Conservation (phyloP, 2,797 vertebrate species). For the Gallinago nigripennis region DNA sequence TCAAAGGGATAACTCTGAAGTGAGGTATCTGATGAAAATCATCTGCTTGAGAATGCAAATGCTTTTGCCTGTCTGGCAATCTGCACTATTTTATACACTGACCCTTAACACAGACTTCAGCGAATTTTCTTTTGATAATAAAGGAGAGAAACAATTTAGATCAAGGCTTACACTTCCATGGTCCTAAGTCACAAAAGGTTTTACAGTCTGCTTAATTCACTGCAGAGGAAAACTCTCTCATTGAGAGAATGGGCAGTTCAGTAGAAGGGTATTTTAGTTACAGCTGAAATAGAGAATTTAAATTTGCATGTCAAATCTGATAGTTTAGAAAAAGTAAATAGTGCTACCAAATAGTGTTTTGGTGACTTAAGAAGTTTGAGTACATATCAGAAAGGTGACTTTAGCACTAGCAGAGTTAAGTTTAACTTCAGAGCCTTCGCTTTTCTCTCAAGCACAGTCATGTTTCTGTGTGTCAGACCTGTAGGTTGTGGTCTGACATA, state of each 20-base stretch:
- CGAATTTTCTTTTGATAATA: not conserved
- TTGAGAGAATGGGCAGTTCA: not conserved
- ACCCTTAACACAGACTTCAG: not conserved
- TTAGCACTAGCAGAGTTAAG: not conserved
- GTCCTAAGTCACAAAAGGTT: not conserved
- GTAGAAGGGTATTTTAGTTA: not conserved
- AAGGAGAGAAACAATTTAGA: not conserved
- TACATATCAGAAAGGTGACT: not conserved
- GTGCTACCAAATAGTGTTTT: not conserved
- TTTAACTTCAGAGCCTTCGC: not conserved
- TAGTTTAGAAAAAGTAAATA: not conserved
- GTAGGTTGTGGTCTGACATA: not conserved
- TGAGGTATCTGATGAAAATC: not conserved
- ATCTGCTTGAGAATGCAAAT: not conserved
- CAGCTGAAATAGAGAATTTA: not conserved
- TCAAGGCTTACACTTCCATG: not conserved
- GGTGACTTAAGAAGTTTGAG: not conserved
- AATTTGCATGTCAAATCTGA: not conserved
- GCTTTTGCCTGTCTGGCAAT: not conserved
- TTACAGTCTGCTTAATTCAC: not conserved
- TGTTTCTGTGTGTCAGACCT: not conserved
- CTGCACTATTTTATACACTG: not conserved
- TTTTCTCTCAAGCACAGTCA: not conserved
- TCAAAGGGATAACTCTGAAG: slow-evolving; percentile 9
- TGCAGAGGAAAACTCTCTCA: not conserved